Percentiles rank a stretch among this genome's conserved stretches.
Conservation (phyloP, 2,888 invertebrate species). For the Coelinius sp. region DNA sequence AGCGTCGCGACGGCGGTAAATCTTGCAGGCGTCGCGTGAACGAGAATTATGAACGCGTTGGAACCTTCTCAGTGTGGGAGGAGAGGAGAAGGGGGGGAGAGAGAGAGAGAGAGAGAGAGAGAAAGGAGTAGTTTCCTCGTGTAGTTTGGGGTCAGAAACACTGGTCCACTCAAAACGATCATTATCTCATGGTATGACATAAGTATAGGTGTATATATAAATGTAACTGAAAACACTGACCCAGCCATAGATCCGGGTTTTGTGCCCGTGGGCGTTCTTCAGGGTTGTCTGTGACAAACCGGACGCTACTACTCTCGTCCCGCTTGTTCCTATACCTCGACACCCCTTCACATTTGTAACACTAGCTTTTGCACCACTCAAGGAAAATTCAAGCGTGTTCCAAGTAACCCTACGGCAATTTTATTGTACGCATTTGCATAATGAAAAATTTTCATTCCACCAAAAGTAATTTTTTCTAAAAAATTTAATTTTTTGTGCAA, state of each 20-base stretch:
- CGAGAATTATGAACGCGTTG: slow-evolving; percentile 40
- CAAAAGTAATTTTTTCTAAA: too few relatives aligned
- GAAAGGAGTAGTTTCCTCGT: background rate
- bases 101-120: background rate
- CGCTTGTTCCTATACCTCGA: background rate
- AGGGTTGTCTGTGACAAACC: slow-evolving; percentile 33
- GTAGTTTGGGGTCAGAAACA: background rate
- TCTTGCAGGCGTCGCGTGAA: slow-evolving; percentile 35
- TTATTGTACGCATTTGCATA: slow-evolving; percentile 8
- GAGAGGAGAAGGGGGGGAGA: background rate
- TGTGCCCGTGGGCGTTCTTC: slow-evolving; percentile 38
- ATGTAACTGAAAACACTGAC: slow-evolving; percentile 34
- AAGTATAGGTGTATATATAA: slow-evolving; percentile 30
- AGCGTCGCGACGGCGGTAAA: slow-evolving; percentile 41
- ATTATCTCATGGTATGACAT: slow-evolving; percentile 45
- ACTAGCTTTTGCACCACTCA: background rate
- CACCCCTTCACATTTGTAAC: slow-evolving; percentile 18
- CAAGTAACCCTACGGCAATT: background rate
- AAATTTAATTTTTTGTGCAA: too few relatives aligned
- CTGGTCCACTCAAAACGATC: slow-evolving; percentile 31
- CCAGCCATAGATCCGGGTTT: slow-evolving; percentile 43
- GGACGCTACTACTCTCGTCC: background rate
- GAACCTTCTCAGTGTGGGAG: slow-evolving; percentile 27
- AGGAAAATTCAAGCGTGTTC: background rate
- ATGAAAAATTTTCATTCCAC: slow-evolving; percentile 1